Conservation (phyloP, 2,113 vertebrate genomes). For the Phyllostomus hastatus region DNA sequence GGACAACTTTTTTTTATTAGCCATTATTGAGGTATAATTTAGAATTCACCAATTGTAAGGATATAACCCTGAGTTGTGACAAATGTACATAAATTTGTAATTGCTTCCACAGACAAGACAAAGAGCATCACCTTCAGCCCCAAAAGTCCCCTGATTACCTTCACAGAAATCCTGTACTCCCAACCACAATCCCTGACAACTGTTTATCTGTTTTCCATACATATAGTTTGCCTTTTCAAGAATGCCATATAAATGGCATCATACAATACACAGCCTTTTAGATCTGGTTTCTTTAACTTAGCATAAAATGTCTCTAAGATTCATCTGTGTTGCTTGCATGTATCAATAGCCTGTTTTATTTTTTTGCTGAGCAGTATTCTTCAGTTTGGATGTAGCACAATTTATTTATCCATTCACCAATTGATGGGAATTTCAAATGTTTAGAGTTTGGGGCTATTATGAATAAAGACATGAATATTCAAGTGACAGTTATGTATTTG, state of each 20-base stretch:
- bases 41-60: neutral
- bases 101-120: neutral
- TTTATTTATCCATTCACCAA: neutral
- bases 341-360: neutral
- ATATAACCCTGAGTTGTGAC: neutral
- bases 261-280: neutral
- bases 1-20: neutral
- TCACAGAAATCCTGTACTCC: neutral
- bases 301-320: neutral
- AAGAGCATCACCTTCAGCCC: neutral
- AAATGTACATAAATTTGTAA: neutral
- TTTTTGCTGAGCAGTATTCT: neutral
- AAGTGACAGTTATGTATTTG: neutral
- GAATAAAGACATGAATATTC: conserved; percentile 9
- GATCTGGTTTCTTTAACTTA: neutral
- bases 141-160: neutral
- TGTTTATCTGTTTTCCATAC: neutral
- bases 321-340: neutral
- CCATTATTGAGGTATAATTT: neutral
- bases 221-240: neutral
- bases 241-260: neutral
- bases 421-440: neutral
- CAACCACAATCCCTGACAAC: neutral
- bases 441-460: neutral
- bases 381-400: neutral